These are phyloP conservation scores for Artibeus lituratus DNA, from an alignment of 2,797 vertebrate species.

Conservation along the genomic window DNA sequence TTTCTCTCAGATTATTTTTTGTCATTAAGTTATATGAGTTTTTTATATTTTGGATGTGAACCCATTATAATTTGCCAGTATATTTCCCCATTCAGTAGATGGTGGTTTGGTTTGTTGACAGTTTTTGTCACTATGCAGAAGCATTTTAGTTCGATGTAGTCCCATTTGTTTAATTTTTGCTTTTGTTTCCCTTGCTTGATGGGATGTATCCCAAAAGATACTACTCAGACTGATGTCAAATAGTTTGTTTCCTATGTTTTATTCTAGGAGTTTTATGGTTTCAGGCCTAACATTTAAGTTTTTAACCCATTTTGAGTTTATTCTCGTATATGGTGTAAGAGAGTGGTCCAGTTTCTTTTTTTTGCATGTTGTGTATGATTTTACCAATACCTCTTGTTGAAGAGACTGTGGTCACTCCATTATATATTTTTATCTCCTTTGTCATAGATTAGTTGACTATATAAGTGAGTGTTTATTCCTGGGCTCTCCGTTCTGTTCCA, in stretches of 20 bases:
- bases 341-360: too few relatives aligned
- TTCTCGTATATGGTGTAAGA: background rate
- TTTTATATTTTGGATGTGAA: background rate
- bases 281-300: background rate
- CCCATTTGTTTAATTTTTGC: background rate
- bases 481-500: background rate
- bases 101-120: background rate
- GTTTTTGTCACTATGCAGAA: background rate
- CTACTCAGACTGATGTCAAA: background rate
- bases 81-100: background rate
- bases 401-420: too few relatives aligned
- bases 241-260: background rate
- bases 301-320: background rate
- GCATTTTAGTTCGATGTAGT: background rate
- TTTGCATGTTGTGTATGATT: too few relatives aligned
- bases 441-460: background rate
- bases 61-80: background rate
- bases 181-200: background rate
- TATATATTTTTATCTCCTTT: background rate
- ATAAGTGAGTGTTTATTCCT: background rate
- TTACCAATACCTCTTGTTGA: too few relatives aligned
- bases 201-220: background rate
- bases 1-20: background rate
- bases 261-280: background rate
- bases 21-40: background rate